Evolutionary conservation across 2,797 vertebrate genomes (phyloP), one percentile per base, ranked within the genome.

Genomic region (Heteromormyrus szaboi): DNA sequence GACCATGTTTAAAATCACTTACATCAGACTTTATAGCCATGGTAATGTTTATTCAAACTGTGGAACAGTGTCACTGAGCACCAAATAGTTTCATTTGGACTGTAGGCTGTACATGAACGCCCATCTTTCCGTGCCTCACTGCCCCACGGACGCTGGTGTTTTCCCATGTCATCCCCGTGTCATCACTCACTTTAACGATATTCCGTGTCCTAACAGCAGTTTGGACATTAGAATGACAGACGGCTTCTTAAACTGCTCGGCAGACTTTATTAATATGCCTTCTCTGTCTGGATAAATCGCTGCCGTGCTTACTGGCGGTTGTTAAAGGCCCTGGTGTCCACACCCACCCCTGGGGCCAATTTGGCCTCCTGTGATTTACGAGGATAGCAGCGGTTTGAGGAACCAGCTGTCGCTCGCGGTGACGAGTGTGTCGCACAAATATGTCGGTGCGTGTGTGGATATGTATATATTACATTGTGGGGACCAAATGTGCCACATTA

Each of bases 161-260:
- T 88, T 84, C 53, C 88, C 37, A 41, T 17, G 50, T 9, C 29
- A 51, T 68, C 12, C 25, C 83, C 17, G n/a, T 17, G 22, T n/a
- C 81, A 89, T 89, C 79, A 2, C 79, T 89, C 88, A 89, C 84
- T 86, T 53, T 86, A 86, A 86, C 54, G 44, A 89, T 68, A 41
- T 59, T 51, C 85, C 3, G 83, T 51, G 50, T 48, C 33, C 83
- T 56, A 89, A 89, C 83, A 68, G 54, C 65, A 59, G n/a, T 59
- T 89, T 85, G 83, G 56, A 86, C 88, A 86, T 89, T 86, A 72
- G 46, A 89, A 89, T 68, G 88, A 86, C 54, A 14, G 56, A 89
- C 37, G 46, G 29, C 59, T 62, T 85, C 59, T 68, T 68, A 29
- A 85, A 44, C 53, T 86, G 83, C 68, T 72, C 12, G 7, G 9